Base-by-base conservation (phyloP, 1,140 invertebrate species). In the Arion vulgaris region DNA sequence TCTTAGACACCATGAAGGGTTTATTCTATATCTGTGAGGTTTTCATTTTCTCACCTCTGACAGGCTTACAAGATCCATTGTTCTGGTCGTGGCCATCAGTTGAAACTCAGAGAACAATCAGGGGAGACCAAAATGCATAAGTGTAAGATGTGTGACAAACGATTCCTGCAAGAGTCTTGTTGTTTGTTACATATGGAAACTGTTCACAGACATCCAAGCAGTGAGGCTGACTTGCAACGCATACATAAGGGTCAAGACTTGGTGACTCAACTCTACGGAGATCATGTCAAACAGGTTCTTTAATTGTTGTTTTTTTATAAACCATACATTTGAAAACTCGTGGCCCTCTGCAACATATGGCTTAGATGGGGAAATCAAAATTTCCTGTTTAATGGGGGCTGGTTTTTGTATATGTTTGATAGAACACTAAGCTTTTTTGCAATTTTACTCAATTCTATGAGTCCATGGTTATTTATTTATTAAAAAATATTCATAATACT, bases 161-260 rank as follows among this genome's bases (percentile, higher is more conserved):
- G 85, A 39, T 90, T 89, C 75, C 75, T 83, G 15, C 89, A 91
- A 69, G 86, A 89, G 78, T 85, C 83, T n/a, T 86, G 85, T 80
- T 86, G 87, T 57, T 74, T 87, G 26, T 89, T 90, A n/a, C 90
- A 91, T 71, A 84, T 87, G 23, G 89, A 89, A 66, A 88, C 86
- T 39, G 83, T 88, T 39, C 90, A 91, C 82, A 79, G 87, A 45
- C 89, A 90, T 69, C 81, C 87, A 23, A 87, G 84, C 76, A 87
- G 84, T 13, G 90, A 91, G 71, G 87, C 85, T 32, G 84, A 81
- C 4, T 69, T 91, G 13, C 41, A 72, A 7, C 84, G 87, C 45
- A 80, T 88, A n/a, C 72, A 83, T 28, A 86, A 87, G 41, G 87
- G 87, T 13, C 72, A 86, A 49, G 87, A 88, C 74, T 68, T 86